phyloP scores from a whole-genome alignment of 2,113 vertebrate species.

The Dipodomys stephensi region DNA sequence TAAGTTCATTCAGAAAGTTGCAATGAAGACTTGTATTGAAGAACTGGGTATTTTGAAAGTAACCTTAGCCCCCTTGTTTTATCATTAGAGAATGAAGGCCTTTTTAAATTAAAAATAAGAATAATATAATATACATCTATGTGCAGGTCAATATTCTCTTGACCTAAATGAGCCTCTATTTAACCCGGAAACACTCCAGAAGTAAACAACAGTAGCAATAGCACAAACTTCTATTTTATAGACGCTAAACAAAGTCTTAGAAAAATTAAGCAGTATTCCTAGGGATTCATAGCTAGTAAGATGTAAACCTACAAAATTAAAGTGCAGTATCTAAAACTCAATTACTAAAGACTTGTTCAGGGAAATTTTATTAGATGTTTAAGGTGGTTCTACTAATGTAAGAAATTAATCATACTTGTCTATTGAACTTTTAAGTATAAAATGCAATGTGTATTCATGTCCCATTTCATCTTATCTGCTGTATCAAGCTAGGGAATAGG shows the following conservation, averaged over 20 bases:
- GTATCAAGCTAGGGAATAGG: background rate
- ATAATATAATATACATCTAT: background rate
- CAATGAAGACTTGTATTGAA: background rate
- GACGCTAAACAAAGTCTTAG: background rate
- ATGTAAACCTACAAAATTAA: background rate
- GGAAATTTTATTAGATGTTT: background rate
- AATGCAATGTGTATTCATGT: background rate
- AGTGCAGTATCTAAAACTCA: background rate
- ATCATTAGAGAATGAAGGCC: background rate
- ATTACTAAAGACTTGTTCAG: background rate
- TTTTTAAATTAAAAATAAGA: background rate
- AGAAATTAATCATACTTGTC: conserved; percentile 17
- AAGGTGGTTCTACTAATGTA: background rate
- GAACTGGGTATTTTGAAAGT: background rate
- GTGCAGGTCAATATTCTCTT: background rate
- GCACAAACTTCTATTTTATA: background rate
- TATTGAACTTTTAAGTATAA: conserved; percentile 11
- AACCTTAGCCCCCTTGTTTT: background rate
- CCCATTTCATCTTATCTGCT: background rate
- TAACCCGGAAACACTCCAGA: background rate
- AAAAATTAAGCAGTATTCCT: background rate
- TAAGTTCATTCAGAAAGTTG: background rate
- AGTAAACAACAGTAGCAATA: background rate
- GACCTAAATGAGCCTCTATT: background rate
- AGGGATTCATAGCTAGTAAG: background rate